Evolutionary conservation across 2,888 invertebrate species (phyloP).

Genomic region (Epistrophe eligans): DNA sequence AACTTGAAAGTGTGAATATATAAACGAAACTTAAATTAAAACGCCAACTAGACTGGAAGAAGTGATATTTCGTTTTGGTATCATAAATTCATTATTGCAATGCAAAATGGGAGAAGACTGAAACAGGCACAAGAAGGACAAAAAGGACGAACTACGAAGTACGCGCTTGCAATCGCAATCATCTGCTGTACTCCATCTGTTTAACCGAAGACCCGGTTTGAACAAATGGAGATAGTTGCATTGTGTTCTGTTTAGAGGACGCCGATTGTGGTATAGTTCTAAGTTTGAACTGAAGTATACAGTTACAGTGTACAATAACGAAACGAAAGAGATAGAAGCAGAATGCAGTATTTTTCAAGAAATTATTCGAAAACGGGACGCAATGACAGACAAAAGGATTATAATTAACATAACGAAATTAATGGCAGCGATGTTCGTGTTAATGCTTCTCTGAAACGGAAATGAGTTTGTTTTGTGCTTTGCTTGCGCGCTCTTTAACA

Average conservation of each 20-base stretch:
- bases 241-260: slow-evolving; percentile 18
- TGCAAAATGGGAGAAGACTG: slow-evolving; percentile 30
- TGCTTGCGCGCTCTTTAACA: slow-evolving; percentile 1
- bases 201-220: slow-evolving; percentile 18
- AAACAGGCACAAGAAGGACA: slow-evolving; percentile 5
- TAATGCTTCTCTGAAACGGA: slow-evolving; percentile 60
- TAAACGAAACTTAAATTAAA: slow-evolving; percentile 82
- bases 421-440: slow-evolving; percentile 71
- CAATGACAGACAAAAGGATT: slow-evolving; percentile 70
- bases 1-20: slow-evolving; percentile 78
- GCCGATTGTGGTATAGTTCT: slow-evolving; percentile 4
- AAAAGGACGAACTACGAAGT: not conserved
- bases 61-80: slow-evolving; percentile 79
- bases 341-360: slow-evolving; percentile 42
- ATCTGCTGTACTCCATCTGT: slow-evolving; percentile 28
- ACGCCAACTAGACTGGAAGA: slow-evolving; percentile 83
- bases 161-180: not conserved
- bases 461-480: slow-evolving; percentile 58
- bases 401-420: slow-evolving; percentile 75
- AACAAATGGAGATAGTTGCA: slow-evolving; percentile 55
- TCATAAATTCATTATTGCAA: slow-evolving; percentile 74
- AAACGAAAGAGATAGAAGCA: not conserved
- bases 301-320: not conserved
- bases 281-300: not conserved
- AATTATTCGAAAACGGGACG: slow-evolving; percentile 55